Base-by-base conservation (phyloP, 1,140 invertebrate species). In the Pogonomyrmex barbatus region DNA sequence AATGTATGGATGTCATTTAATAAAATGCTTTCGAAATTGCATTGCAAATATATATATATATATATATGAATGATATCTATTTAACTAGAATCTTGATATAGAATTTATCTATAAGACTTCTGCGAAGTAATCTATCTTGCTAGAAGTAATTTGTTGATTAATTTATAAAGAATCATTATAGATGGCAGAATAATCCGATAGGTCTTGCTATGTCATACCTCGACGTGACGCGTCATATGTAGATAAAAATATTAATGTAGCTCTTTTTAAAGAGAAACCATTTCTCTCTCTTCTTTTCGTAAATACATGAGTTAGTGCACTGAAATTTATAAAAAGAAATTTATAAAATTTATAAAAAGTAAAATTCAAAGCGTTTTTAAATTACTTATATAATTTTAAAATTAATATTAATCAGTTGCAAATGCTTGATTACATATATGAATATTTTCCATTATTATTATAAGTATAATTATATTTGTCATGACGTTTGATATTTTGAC, bases 21-120 rank as follows among this genome's bases (percentile, higher is more conserved):
- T 65, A 39, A 8, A 50, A 65, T 52, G 39, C 10, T 79, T 79
- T 67, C 10, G 8, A 67, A 67, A 39, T 65, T 12, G 1, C 24
- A 2, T 2, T 58, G 8, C n/a, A 14, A 36, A n/a, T 52, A 39
- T 24, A 24, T 24, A 24, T 24, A 24, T 24, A 24, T 24, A 24
- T 24, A 24, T 24, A 79, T 54, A 68, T 67, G 33, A 65, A 42
- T 36, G 39, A n/a, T 2, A 4, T 52, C 10, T 12, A 42, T 14
- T 67, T 39, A 6, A 68, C n/a, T 39, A 0, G 9, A 39, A 52
- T 33, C 5, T 77, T 50, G 17, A 68, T 67, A 9, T 10, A 45
- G 47, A 47, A n/a, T 12, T 83, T 83, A 83, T 73, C 54, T 47
- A 1, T 36, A 36, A 45, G 9, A 24, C 30, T 81, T 81, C 50